These are phyloP conservation scores for Drosophila nr. perissopoda DNA, from an alignment of 2,888 invertebrate genomes.

Conservation along the genomic window DNA sequence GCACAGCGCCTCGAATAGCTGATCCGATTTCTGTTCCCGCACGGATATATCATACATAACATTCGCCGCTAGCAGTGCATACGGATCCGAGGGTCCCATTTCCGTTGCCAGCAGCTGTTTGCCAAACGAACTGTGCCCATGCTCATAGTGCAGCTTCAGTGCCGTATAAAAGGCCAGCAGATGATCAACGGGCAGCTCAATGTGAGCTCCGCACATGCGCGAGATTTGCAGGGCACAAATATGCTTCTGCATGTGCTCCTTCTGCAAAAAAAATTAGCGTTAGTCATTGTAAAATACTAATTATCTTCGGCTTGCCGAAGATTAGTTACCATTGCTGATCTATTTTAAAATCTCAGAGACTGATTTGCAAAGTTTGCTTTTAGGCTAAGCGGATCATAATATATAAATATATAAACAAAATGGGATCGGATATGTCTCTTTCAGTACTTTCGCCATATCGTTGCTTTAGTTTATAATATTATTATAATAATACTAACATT, in stretches of 20 bases:
- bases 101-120: slow-evolving; percentile 88
- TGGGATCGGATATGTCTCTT: background rate
- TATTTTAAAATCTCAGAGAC: background rate
- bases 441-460: background rate
- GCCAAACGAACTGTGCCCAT: slow-evolving; percentile 87
- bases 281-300: background rate
- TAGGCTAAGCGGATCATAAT: background rate
- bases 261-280: slow-evolving; percentile 83
- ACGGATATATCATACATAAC: slow-evolving; percentile 86
- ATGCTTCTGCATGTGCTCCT: slow-evolving; percentile 92
- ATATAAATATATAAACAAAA: background rate
- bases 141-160: slow-evolving; percentile 89
- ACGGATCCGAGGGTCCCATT: slow-evolving; percentile 91
- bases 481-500: slow-evolving; percentile 85
- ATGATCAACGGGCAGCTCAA: slow-evolving; percentile 86
- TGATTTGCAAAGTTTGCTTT: background rate
- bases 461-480: background rate
- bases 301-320: background rate
- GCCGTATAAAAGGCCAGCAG: slow-evolving; percentile 87
- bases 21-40: slow-evolving; percentile 86
- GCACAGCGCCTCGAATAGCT: slow-evolving; percentile 88
- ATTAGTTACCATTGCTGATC: background rate
- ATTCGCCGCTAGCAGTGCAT: slow-evolving; percentile 89
- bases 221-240: slow-evolving; percentile 91
- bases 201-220: slow-evolving; percentile 89